Base-by-base conservation (phyloP, 2,888 invertebrate species). In the Actias luna region DNA sequence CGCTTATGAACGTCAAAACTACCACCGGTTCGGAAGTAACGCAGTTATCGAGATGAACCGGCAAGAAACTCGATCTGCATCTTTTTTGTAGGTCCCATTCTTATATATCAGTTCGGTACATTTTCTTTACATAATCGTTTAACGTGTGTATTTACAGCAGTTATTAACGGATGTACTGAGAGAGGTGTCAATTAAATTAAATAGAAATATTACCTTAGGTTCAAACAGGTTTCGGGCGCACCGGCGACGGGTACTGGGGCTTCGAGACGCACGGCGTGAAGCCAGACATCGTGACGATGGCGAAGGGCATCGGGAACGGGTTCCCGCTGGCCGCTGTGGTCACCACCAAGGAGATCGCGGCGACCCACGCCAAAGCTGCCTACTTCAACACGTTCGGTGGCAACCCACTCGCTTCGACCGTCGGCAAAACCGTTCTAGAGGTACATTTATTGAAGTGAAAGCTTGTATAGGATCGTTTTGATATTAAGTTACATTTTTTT, bases 301-400 rank as follows among this genome's bases (percentile, higher is more conserved):
- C 98, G 0, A 99, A 99, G 85, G 98, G 98, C 46, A 97, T 97
- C 59, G 97, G 98, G 0, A 99, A 99, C 86, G 99, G 99, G 0
- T 99, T 97, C 87, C 99, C 99, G 0, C 87, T 99, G 84, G 99
- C 96, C 0, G 99, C 99, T 8, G 98, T 99, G 0, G 96, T 98
- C 0, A 99, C 99, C 0, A 99, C 97, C 0, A 95, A 95, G 5
- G 95, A 96, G 84, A 96, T 99, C 64, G 98, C 99, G 0, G 91
- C 94, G n/a, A 94, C 95, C 2, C 93, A 99, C 72, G 93, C 94
- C 0, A 91, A 94, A 73, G 97, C 97, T 0, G 80, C 95, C 0
- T 98, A 98, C 86, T 99, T 99, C 83, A 99, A 99, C 84, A 99
- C 99, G 0, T 99, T 95, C 80, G 99, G 99, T 0, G 99, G 99